A percentile compares a stretch with the other conserved stretches of the same genome.
Conservation (phyloP, 2,797 vertebrate species). For the Falco concolor region DNA sequence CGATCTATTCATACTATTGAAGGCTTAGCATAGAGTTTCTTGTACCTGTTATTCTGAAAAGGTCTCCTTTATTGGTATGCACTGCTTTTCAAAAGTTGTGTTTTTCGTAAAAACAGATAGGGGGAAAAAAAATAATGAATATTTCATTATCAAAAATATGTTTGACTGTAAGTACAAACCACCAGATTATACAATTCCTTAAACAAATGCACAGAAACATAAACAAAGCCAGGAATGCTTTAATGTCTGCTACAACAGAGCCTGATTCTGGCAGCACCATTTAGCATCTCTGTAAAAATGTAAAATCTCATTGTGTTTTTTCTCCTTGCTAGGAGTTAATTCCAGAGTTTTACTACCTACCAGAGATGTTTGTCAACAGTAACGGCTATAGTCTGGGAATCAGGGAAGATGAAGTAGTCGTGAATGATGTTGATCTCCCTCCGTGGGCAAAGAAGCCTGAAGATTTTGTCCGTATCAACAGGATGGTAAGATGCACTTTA, state of each 20-base stretch:
- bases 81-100: not conserved
- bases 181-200: not conserved
- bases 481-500: conserved; percentile 86
- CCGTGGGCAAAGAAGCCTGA: conserved; percentile 96
- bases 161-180: not conserved
- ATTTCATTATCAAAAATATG: not conserved
- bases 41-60: not conserved
- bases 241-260: not conserved
- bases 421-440: conserved; percentile 91
- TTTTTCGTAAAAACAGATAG: not conserved
- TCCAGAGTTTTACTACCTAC: conserved; percentile 98
- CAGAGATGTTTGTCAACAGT: conserved; percentile 98
- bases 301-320: not conserved
- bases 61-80: not conserved
- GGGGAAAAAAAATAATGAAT: not conserved
- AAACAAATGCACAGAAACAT: not conserved
- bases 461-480: conserved; percentile 94
- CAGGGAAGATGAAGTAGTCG: conserved; percentile 84
- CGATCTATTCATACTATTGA: not conserved
- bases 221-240: not conserved
- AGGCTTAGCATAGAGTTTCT: not conserved
- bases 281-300: not conserved
- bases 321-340: conserved; percentile 84
- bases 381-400: conserved; percentile 90
- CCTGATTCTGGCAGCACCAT: not conserved